These are phyloP conservation scores for Oncopodura yosiiana DNA, from an alignment of 1,140 invertebrate species.

Conservation along the genomic window DNA sequence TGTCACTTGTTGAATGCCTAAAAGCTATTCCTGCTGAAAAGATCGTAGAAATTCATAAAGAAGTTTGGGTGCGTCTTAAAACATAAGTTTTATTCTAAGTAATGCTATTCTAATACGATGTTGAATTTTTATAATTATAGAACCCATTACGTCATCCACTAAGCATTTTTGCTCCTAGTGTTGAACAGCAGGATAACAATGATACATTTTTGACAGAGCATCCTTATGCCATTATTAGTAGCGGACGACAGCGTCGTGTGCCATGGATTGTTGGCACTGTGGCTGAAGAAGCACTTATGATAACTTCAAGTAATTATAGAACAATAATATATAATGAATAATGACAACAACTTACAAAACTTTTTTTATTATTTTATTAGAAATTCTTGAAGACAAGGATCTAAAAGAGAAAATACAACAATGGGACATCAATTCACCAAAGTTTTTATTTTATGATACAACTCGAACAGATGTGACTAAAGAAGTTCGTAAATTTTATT, in stretches of 20 bases:
- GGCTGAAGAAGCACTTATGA: slow-evolving; percentile 17
- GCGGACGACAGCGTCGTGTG: slow-evolving; percentile 5
- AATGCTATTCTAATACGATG: not conserved
- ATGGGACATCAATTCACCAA: slow-evolving; percentile 2
- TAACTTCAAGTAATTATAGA: slow-evolving; percentile 17
- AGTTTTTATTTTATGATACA: slow-evolving; percentile 5
- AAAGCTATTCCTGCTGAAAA: slow-evolving; percentile 16
- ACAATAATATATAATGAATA: not conserved
- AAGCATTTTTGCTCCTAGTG: slow-evolving; percentile 50
- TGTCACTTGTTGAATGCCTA: slow-evolving; percentile 12
- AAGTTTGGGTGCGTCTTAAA: slow-evolving; percentile 5
- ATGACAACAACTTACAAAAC: not conserved
- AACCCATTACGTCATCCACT: slow-evolving; percentile 41
- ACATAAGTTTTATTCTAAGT: not conserved
- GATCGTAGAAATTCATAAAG: slow-evolving; percentile 17
- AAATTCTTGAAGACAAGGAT: slow-evolving; percentile 14
- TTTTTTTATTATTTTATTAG: slow-evolving; percentile 4
- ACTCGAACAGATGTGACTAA: slow-evolving; percentile 15
- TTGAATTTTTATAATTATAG: not conserved
- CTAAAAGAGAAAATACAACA: slow-evolving; percentile 9
- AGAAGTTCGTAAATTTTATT: slow-evolving; percentile 11
- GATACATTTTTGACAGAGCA: slow-evolving; percentile 48
- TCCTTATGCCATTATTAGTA: slow-evolving; percentile 39
- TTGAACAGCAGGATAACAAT: slow-evolving; percentile 40
- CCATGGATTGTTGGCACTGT: slow-evolving; percentile 23